Conservation (phyloP, 2,888 invertebrate genomes). For the Eupithecia vulgata region DNA sequence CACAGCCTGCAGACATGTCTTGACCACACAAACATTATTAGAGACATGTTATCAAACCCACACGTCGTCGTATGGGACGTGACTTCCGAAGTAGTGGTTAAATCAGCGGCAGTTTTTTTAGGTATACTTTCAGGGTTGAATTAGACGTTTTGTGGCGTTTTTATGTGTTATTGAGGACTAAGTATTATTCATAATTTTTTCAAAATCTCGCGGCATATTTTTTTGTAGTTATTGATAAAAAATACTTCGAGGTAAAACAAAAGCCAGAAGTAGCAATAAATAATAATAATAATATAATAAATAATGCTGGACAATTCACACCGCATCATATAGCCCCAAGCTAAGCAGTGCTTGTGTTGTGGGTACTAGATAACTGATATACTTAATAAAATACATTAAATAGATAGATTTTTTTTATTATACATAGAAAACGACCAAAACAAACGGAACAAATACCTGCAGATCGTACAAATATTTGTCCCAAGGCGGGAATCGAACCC, state of each 20-base stretch:
- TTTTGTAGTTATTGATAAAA: not conserved
- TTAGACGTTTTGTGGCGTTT: conserved; percentile 10
- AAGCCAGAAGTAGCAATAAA: not conserved
- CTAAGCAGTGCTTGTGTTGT: too few species aligned
- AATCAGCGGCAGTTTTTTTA: conserved; percentile 49
- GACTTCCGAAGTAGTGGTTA: conserved; percentile 59
- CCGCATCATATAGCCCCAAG: too few species aligned
- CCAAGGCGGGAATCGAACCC: too few species aligned
- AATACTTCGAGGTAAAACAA: not conserved
- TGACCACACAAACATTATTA: conserved; percentile 65
- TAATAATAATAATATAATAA: too few species aligned
- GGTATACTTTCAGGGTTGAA: conserved; percentile 38
- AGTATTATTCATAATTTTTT: not conserved
- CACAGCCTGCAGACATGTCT: conserved; percentile 52
- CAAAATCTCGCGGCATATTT: not conserved
- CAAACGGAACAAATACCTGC: too few species aligned
- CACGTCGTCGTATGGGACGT: conserved; percentile 60
- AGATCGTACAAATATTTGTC: too few species aligned
- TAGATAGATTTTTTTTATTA: too few species aligned
- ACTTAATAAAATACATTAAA: too few species aligned
- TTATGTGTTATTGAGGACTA: not conserved
- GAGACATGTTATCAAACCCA: conserved; percentile 56
- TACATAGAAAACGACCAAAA: too few species aligned
- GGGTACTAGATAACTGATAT: too few species aligned
- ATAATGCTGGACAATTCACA: too few species aligned